Base-by-base conservation (phyloP, 2,797 vertebrate species). In the Synanceia verrucosa region DNA sequence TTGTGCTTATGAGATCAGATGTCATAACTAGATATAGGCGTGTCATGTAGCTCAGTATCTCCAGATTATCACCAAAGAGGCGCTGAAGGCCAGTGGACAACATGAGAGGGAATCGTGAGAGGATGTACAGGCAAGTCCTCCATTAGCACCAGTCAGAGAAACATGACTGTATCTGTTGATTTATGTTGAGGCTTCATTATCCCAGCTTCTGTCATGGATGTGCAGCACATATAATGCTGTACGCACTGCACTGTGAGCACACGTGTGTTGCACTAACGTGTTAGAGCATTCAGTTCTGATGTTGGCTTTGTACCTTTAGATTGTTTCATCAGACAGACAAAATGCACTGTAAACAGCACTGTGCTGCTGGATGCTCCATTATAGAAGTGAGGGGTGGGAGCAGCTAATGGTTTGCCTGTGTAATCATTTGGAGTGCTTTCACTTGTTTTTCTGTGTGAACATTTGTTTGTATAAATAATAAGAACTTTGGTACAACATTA, bases 381-480 rank as follows among this genome's bases (percentile, higher is more conserved):
- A 73, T 52, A 52, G 47, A 60, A 63, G 34, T 4, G 18, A 36
- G 48, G 7, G 31, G 37, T 14, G 31, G 43, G 44, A 24, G 37
- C 62, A 56, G 46, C 33, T 71, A 37, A 71, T 68, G 33, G 56
- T 55, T 70, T 70, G 39, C 37, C 60, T 66, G 52, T 10, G n/a
- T 52, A 53, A 65, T 69, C 50, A 23, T 9, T 36, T 63, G 44
- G 37, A 62, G 43, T 33, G 6, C 16, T 18, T 65, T 43, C 14
- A 6, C 19, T 16, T 18, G 6, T 55, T 65, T 55, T 46, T 24
- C 41, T 56, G 33, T 48, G 10, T 58, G 41, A 64, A 2, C n/a
- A 16, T 41, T 23, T 34, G 44, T 46, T 29, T 11, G 24, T 60
- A 11, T 46, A 56, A 50, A 50, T 9, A 1, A 26, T n/a, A 24